phyloP scores from a whole-genome alignment of 2,113 vertebrate genomes.

The Furnarius figulus region DNA sequence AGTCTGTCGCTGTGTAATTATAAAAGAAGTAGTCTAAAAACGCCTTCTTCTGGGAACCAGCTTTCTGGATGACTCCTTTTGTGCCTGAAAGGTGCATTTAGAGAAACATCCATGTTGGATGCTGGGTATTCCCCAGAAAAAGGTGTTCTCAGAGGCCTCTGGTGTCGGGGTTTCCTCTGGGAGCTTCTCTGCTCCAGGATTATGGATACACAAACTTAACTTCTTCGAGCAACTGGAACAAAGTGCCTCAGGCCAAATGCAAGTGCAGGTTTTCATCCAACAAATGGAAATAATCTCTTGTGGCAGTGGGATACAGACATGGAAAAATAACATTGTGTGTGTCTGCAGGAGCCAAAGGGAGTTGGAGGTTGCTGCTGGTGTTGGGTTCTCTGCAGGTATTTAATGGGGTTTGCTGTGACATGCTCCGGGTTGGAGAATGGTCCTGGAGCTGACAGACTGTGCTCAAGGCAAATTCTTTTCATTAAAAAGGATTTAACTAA shows the following conservation, averaged over 20 bases:
- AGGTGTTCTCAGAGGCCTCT: not conserved
- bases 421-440: not conserved
- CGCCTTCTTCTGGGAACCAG: not conserved
- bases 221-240: not conserved
- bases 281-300: not conserved
- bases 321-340: accelerated
- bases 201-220: not conserved
- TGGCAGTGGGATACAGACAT: not conserved
- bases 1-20: not conserved
- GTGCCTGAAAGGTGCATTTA: not conserved
- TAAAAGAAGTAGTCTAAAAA: not conserved
- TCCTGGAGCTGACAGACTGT: constrained; percentile 50
- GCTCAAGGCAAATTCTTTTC: constrained; percentile 68
- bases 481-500: constrained; percentile 72
- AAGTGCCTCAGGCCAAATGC: not conserved
- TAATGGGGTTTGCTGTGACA: constrained; percentile 37
- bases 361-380: not conserved
- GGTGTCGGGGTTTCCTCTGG: not conserved
- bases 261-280: not conserved
- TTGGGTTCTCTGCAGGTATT: constrained; percentile 7
- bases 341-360: not conserved
- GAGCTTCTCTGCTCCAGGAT: not conserved
- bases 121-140: not conserved
- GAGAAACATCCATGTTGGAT: accelerated
- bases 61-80: not conserved